These are phyloP conservation scores for Plecturocebus donacophilus DNA, from an alignment of 2,113 vertebrate genomes.

Conservation along the genomic window DNA sequence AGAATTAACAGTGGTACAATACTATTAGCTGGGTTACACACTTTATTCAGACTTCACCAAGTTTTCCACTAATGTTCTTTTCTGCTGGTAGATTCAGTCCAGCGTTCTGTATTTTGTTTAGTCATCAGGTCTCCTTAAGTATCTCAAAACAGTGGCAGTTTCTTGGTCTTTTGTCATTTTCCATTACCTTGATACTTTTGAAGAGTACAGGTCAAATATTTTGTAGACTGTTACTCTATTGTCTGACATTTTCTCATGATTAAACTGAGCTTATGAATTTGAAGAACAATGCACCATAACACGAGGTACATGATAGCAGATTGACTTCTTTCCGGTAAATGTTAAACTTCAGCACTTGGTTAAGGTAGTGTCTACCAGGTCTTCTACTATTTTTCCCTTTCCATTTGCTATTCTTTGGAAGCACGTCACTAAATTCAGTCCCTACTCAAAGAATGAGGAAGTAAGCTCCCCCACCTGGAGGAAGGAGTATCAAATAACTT, in stretches of 20 bases:
- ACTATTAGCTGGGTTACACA: background rate
- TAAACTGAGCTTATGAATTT: background rate
- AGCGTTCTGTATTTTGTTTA: background rate
- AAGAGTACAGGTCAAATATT: background rate
- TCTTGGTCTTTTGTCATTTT: background rate
- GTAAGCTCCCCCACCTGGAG: background rate
- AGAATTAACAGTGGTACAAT: background rate
- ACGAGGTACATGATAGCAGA: too few species aligned
- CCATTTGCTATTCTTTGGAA: background rate
- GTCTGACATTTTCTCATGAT: background rate
- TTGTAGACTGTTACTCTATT: background rate
- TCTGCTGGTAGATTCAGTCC: background rate
- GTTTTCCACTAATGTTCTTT: background rate
- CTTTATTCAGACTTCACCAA: background rate
- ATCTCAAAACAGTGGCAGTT: background rate
- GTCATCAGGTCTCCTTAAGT: background rate
- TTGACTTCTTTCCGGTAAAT: background rate
- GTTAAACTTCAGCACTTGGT: background rate
- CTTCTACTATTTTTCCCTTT: background rate
- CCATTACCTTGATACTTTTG: background rate
- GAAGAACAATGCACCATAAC: background rate
- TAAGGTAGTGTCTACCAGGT: background rate
- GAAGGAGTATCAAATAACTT: background rate
- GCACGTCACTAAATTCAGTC: background rate
- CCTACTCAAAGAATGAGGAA: background rate